phyloP scores from a whole-genome alignment of 2,113 vertebrate genomes.

The Potamarius usumacintae region DNA sequence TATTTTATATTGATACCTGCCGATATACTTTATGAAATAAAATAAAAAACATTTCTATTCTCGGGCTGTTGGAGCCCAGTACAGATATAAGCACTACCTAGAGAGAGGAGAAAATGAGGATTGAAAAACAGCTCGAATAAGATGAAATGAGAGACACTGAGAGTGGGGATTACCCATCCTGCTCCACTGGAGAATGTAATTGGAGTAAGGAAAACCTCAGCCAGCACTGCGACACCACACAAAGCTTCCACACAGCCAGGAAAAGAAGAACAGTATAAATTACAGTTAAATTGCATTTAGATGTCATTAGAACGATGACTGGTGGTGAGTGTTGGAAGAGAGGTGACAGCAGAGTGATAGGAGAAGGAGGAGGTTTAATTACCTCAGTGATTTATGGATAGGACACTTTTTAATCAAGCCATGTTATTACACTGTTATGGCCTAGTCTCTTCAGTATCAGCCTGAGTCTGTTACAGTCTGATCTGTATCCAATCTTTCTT shows the following conservation, averaged over 20 bases:
- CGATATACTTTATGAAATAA: conserved; percentile 8
- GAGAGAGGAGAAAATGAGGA: conserved; percentile 20
- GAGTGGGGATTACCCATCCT: conserved; percentile 66
- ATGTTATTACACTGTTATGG: neutral
- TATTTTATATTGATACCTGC: neutral
- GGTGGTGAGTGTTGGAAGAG: conserved; percentile 11
- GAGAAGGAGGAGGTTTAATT: conserved; percentile 29
- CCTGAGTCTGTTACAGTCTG: neutral
- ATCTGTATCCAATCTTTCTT: neutral
- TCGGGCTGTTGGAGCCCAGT: neutral
- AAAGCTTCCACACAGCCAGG: conserved; percentile 46
- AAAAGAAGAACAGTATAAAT: conserved; percentile 35
- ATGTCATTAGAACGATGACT: conserved; percentile 33
- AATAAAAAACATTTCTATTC: neutral
- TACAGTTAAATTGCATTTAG: conserved; percentile 43
- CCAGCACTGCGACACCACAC: conserved; percentile 63
- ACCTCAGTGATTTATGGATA: conserved; percentile 28
- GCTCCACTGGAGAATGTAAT: conserved; percentile 74
- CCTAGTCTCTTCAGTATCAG: neutral
- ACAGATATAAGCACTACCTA: conserved; percentile 15
- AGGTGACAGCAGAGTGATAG: conserved; percentile 18
- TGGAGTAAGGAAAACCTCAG: conserved; percentile 57
- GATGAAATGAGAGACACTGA: conserved; percentile 66
- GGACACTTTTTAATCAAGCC: conserved; percentile 14
- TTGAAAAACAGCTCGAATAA: conserved; percentile 62